These are phyloP conservation scores for Caenorhabditis tropicalis DNA, from an alignment of 1,140 invertebrate species.

Conservation along the genomic window DNA sequence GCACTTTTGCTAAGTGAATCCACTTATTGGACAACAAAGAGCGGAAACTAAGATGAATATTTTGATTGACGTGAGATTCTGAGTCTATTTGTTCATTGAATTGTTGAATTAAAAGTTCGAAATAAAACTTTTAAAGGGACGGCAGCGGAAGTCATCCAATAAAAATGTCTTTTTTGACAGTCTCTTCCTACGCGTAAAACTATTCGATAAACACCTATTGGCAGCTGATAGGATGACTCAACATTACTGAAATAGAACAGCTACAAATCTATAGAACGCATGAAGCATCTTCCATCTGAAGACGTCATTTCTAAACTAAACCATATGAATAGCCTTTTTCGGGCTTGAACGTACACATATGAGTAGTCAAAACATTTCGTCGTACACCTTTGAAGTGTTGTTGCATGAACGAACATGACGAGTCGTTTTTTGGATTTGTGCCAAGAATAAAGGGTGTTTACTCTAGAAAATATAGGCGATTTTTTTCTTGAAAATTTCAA, in stretches of 20 bases:
- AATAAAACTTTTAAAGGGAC: too few relatives aligned
- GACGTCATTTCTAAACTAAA: background rate
- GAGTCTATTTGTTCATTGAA: background rate
- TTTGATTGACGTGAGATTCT: background rate
- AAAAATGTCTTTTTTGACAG: background rate
- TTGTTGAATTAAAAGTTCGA: background rate
- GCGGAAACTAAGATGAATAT: background rate
- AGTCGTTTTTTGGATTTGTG: conserved; percentile 20
- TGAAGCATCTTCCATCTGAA: background rate
- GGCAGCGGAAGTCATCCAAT: too few relatives aligned
- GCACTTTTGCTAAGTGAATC: background rate
- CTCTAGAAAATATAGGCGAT: background rate
- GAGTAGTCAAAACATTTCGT: conserved; percentile 15
- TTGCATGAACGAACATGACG: conserved; percentile 2
- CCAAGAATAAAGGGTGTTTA: background rate
- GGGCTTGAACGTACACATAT: background rate
- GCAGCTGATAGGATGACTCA: background rate
- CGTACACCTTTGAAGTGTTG: conserved; percentile 35
- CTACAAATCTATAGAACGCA: background rate
- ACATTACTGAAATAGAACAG: background rate
- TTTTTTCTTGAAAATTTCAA: background rate
- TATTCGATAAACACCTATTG: background rate
- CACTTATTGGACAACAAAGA: background rate
- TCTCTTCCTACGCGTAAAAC: background rate
- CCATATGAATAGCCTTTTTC: background rate